A percentile compares a stretch with the other conserved stretches of the same genome.
Evolutionary conservation across 2,113 vertebrate species (phyloP).

Genomic region (Turnix velox): DNA sequence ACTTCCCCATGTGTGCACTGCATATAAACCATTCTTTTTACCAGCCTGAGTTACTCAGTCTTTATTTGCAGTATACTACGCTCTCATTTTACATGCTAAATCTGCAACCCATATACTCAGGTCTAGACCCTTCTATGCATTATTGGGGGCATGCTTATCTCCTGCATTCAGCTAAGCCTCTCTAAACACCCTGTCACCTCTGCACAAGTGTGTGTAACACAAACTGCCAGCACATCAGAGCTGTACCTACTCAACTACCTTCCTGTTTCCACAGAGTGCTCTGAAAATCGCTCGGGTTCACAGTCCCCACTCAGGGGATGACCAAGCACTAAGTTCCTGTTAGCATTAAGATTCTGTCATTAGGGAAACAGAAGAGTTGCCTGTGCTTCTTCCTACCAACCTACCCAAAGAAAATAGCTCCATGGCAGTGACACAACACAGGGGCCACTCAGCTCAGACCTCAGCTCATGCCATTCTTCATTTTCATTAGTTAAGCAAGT

Average conservation of each 20-base stretch:
- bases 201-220: fast-evolving
- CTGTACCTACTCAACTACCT: not conserved
- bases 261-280: not conserved
- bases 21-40: not conserved
- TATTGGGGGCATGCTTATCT: not conserved
- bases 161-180: not conserved
- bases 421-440: not conserved
- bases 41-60: not conserved
- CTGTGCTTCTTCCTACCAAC: not conserved
- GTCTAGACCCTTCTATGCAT: not conserved
- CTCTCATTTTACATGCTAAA: not conserved
- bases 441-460: too few species aligned
- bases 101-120: not conserved
- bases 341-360: not conserved
- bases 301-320: not conserved
- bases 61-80: not conserved
- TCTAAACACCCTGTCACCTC: not conserved
- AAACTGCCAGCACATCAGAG: not conserved
- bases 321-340: not conserved
- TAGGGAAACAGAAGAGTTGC: not conserved
- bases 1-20: too few species aligned
- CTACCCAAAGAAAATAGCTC: not conserved
- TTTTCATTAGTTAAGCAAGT: not conserved
- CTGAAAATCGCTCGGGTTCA: not conserved
- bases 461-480: not conserved